A percentile compares a stretch with the other conserved stretches of the same genome.
Conservation (phyloP, 2,797 vertebrate genomes). For the Notolepis coatsorum region DNA sequence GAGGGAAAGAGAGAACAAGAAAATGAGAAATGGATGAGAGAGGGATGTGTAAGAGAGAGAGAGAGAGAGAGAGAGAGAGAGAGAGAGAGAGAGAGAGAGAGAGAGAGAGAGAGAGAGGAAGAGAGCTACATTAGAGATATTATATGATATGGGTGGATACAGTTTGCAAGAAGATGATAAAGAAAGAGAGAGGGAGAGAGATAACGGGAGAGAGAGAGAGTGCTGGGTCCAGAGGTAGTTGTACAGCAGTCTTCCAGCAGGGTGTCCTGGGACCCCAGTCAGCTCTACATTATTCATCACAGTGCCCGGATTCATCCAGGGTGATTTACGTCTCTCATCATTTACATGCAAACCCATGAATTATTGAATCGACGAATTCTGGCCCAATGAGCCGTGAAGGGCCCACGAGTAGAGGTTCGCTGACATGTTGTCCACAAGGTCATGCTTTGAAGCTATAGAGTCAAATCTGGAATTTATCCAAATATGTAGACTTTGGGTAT, state of each 20-base stretch:
- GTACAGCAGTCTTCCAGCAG: background rate
- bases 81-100: constrained; percentile 1
- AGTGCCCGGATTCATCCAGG: constrained; percentile 52
- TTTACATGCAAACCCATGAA: constrained; percentile 70
- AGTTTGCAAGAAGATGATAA: too few species aligned
- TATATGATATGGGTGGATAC: too few species aligned
- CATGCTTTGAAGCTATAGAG: too few species aligned
- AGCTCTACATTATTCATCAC: constrained; percentile 70
- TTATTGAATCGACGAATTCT: constrained; percentile 67
- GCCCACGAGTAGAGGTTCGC: constrained; percentile 17
- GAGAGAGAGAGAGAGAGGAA: constrained; percentile 9
- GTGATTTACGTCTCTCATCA: constrained; percentile 68
- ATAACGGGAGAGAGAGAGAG: constrained; percentile 21
- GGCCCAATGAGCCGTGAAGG: constrained; percentile 58
- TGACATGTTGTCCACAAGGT: background rate
- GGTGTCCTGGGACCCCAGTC: constrained; percentile 42
- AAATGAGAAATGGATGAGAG: constrained; percentile 32
- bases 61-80: constrained; percentile 34
- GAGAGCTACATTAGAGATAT: too few species aligned
- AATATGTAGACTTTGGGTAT: too few species aligned
- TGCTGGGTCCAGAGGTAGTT: constrained; percentile 24
- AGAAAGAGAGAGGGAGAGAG: constrained; percentile 18
- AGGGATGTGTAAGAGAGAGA: constrained; percentile 23
- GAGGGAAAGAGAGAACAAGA: background rate
- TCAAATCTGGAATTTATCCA: too few species aligned